Evolutionary conservation across 2,888 invertebrate species (phyloP), one percentile per base, ranked within the genome.

Genomic region (Gastracanthus pulcherrimus): DNA sequence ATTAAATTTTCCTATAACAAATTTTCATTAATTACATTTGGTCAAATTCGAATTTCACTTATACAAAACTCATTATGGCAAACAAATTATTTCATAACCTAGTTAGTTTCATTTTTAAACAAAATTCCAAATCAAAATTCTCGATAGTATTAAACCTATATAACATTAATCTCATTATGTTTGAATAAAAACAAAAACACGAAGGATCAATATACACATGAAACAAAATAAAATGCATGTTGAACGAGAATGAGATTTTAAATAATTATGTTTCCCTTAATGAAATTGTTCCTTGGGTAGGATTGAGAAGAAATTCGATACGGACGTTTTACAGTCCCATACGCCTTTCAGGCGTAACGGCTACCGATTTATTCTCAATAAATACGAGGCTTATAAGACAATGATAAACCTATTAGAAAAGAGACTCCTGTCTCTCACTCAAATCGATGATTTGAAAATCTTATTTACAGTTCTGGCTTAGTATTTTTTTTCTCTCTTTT

Each of bases 331-430:
- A 83, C 76, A 83, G 82, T 55, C 67, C 82, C 80, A 82, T 80
- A 64, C 80, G 31, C 51, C 72, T 82, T 69, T 29, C 48, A 83
- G 70, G 66, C 60, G 71, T 77, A 77, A 84, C 76, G 84, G 74
- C 77, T 82, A 83, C 82, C 83, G 84, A 86, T 90, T 89, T 89
- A 89, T 88, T 89, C 85, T 84, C 85, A 90, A 91, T 90, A 90
- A 91, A 90, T 90, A 90, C 87, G 88, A 86, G 86, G 85, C 83
- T 86, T 84, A 82, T 84, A 81, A 60, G 85, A 85, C 82, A 86
- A 82, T 86, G 83, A 84, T 87, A 86, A 84, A 86, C 82, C 86
- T 87, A 88, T 86, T 86, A 86, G 76, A 87, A 88, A 85, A 83
- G 84, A 60, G 66, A 36, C 67, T 11, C 6, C 16, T 0, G 75